Evolutionary conservation across 2,113 vertebrate species (phyloP).

Genomic region (Xiphophorus maculatus): DNA sequence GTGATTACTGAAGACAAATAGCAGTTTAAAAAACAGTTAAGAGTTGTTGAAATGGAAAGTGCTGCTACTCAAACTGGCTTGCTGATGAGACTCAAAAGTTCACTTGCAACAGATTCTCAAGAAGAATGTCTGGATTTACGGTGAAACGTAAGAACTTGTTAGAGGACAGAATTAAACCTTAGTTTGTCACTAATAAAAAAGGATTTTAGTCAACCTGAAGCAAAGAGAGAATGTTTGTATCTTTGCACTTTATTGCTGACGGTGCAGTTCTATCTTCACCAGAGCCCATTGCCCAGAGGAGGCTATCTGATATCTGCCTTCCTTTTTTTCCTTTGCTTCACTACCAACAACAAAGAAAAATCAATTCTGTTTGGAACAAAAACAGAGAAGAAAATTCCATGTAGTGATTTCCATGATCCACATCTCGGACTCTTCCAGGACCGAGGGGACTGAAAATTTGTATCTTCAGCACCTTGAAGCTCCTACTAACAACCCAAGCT

Average conservation of each 20-base stretch:
- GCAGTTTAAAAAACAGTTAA: too few relatives aligned
- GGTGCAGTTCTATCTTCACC: constrained; percentile 21
- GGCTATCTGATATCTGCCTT: constrained; percentile 26
- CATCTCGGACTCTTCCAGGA: constrained; percentile 11
- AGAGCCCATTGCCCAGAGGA: constrained; percentile 16
- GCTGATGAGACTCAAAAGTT: too few relatives aligned
- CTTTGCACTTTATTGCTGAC: neutral
- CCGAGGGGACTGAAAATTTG: constrained; percentile 24
- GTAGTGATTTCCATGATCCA: constrained; percentile 27
- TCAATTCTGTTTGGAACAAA: constrained; percentile 33
- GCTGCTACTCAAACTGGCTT: too few relatives aligned
- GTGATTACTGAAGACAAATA: neutral
- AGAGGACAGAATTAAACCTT: neutral
- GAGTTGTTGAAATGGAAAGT: neutral
- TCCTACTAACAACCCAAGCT: neutral
- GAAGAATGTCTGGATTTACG: too few relatives aligned
- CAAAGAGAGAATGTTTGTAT: neutral
- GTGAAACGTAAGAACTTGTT: neutral
- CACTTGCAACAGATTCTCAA: too few relatives aligned
- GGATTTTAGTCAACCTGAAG: neutral
- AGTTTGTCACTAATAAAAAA: neutral
- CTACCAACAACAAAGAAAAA: constrained; percentile 22
- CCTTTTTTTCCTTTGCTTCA: constrained; percentile 29
- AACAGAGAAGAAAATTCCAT: constrained; percentile 33
- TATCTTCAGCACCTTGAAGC: constrained; percentile 13